Evolutionary conservation across 1,140 invertebrate species (phyloP), one percentile per base, ranked within the genome.

Genomic region (Halyomorpha halys): DNA sequence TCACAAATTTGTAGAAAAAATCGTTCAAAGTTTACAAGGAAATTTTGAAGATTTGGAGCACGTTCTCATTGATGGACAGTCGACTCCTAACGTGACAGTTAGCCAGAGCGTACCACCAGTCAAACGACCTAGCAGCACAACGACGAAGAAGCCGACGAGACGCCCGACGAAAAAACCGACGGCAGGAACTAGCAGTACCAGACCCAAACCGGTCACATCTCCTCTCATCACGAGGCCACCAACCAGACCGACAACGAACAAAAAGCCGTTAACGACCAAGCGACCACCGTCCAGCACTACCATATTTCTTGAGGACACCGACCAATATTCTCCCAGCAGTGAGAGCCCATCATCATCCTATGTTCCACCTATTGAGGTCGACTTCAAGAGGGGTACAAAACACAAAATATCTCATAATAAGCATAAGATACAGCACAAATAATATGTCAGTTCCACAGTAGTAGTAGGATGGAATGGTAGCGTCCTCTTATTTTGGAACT

Each of bases 1-100:
- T 68, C 86, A 89, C 68, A 78, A 82, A 0, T 86, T 91, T 70
- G 88, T 91, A 0, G 84, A 86, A 69, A 89, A 90, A 72, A 86
- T 90, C 18, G 86, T 90, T 11, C 81, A 87, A 66, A 89, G 86
- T 19, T 74, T 91, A 2, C 86, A 89, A 74, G 86, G 83, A 16
- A 89, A 89, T 23, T 90, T 91, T 71, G 81, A 88, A 66, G 85
- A 86, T 60, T 71, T 90, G 15, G 86, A 87, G 66, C 86, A 90
- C 66, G 83, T 90, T 49, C 83, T 90, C 5, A 80, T 84, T 68
- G 82, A 79, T 21, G 71, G 71, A 16, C 63, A 67, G 64, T 61
- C 51, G 54, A 71, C 51, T 49, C 65, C 25, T 59, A 70, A 69
- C 63, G 62, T 62, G 9, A 69, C 69, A 5, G 47, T 67, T 13